Percentiles rank a stretch among this genome's conserved stretches.
Evolutionary conservation across 1,140 invertebrate genomes (phyloP).

Genomic region (Epicauta chinensis): DNA sequence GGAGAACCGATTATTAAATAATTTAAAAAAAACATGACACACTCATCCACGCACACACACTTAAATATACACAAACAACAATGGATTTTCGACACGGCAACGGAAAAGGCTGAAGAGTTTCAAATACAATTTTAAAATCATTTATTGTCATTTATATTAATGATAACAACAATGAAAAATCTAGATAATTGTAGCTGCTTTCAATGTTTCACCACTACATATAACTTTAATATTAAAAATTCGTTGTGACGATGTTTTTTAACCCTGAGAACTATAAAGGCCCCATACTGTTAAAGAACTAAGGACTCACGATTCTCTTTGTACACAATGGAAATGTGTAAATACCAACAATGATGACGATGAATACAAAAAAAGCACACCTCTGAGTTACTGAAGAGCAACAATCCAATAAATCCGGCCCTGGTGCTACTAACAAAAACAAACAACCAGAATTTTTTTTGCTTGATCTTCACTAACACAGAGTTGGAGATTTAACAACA

Average conservation of each 20-base stretch:
- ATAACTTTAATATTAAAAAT: neutral
- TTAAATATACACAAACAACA: neutral
- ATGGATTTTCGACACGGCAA: conserved; percentile 8
- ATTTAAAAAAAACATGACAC: too few relatives aligned
- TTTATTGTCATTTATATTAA: neutral
- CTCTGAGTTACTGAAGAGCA: conserved; percentile 14
- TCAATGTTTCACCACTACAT: conserved; percentile 9
- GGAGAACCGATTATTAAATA: conserved; percentile 2
- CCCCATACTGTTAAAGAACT: conserved; percentile 20
- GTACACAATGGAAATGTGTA: conserved; percentile 9
- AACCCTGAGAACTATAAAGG: conserved; percentile 20
- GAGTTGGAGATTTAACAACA: too few relatives aligned
- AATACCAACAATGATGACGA: neutral
- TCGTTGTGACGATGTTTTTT: conserved; percentile 16
- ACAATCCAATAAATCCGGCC: too few relatives aligned
- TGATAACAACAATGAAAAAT: conserved; percentile 1
- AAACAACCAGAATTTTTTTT: too few relatives aligned
- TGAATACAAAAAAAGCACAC: conserved; percentile 3
- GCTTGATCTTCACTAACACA: too few relatives aligned
- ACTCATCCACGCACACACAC: too few relatives aligned
- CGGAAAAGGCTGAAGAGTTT: conserved; percentile 15
- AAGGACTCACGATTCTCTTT: conserved; percentile 22
- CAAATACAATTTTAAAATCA: conserved; percentile 2
- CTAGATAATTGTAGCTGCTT: conserved; percentile 15
- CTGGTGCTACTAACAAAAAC: too few relatives aligned